Conservation (phyloP, 2,888 invertebrate species). For the Tribolium freemani region DNA sequence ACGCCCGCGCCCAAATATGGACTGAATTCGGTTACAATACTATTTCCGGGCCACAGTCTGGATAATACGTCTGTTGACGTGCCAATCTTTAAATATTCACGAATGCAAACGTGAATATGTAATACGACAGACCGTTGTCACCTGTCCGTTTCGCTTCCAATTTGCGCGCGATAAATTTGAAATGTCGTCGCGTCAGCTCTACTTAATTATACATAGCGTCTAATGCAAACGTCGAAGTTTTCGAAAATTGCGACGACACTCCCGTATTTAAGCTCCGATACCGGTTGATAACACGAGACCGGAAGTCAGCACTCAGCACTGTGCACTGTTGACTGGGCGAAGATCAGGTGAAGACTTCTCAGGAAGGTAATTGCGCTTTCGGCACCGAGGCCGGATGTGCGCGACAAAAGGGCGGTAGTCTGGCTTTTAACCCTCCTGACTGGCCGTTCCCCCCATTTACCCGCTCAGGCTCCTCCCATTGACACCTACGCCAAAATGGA, state of each 20-base stretch:
- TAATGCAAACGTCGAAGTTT: conserved; percentile 53
- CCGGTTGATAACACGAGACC: neutral
- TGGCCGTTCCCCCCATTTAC: conserved; percentile 57
- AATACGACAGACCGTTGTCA: conserved; percentile 55
- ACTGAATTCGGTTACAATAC: neutral
- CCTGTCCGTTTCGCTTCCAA: conserved; percentile 43
- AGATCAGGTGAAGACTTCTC: conserved; percentile 36
- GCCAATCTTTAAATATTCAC: conserved; percentile 50
- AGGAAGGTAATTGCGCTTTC: conserved; percentile 39
- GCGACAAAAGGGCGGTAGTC: conserved; percentile 52
- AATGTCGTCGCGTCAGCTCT: conserved; percentile 47
- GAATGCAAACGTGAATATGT: conserved; percentile 48
- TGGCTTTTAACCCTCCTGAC: conserved; percentile 56
- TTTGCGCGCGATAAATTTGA: conserved; percentile 40
- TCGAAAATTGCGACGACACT: neutral
- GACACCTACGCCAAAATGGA: conserved; percentile 60
- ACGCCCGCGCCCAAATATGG: neutral
- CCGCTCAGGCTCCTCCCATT: conserved; percentile 60
- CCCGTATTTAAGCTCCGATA: neutral
- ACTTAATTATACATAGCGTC: conserved; percentile 54
- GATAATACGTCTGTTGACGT: conserved; percentile 44
- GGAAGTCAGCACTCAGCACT: conserved; percentile 26
- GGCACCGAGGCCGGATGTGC: conserved; percentile 38
- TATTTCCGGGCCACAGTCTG: conserved; percentile 10
- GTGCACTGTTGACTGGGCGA: conserved; percentile 34